phyloP scores from a whole-genome alignment of 2,888 invertebrate species.

The Andrena marginata region DNA sequence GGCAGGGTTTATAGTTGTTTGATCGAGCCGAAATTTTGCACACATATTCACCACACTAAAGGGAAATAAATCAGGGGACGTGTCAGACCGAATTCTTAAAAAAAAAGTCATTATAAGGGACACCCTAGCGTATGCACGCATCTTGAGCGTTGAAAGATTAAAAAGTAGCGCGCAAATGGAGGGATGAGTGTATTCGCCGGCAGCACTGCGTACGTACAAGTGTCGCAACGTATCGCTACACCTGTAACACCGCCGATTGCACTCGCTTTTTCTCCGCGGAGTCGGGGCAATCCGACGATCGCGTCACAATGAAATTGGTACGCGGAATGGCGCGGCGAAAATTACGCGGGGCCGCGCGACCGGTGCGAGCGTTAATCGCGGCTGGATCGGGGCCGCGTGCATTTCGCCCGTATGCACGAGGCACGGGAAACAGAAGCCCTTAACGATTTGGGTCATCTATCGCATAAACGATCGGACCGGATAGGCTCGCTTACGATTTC shows the following conservation, averaged over 20 bases:
- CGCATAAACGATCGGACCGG: slow-evolving; percentile 64
- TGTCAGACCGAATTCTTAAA: no score
- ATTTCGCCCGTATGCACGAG: slow-evolving; percentile 15
- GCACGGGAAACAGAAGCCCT: slow-evolving; percentile 73
- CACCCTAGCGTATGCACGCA: no score
- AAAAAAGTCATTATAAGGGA: no score
- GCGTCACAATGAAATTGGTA: slow-evolving; percentile 29
- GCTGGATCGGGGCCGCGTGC: slow-evolving; percentile 50
- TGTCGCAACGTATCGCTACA: slow-evolving; percentile 28
- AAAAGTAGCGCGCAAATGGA: no score
- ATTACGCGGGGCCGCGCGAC: slow-evolving; percentile 40
- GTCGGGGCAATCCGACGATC: slow-evolving; percentile 15
- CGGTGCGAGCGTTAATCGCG: slow-evolving; percentile 46
- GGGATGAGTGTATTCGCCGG: no score
- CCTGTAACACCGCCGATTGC: slow-evolving; percentile 30
- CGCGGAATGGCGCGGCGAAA: slow-evolving; percentile 20
- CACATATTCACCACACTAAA: no score
- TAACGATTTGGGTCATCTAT: slow-evolving; percentile 78
- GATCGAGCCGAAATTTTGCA: no score
- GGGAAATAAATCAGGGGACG: no score
- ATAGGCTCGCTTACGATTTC: slow-evolving; percentile 68
- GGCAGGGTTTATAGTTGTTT: no score
- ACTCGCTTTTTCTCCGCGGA: not conserved
- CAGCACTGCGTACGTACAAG: not conserved
- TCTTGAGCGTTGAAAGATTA: no score